phyloP scores from a whole-genome alignment of 2,797 vertebrate genomes.

The Coregonus sp. region DNA sequence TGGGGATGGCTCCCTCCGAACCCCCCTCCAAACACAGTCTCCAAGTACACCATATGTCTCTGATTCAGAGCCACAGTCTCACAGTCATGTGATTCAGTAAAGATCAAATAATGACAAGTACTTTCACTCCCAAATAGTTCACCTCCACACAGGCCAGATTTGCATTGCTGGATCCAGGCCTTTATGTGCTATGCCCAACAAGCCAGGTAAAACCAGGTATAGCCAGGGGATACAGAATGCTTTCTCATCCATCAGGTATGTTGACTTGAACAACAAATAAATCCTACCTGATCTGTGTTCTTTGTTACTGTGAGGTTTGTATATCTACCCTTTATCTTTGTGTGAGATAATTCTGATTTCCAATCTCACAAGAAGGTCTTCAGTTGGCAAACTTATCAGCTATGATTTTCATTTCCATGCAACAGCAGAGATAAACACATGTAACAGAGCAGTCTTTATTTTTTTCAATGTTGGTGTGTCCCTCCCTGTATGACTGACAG shows the following conservation, averaged over 20 bases:
- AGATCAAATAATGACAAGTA: no score
- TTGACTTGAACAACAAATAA: not conserved
- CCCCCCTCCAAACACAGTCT: no score
- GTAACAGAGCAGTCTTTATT: not conserved
- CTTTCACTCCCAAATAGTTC: no score
- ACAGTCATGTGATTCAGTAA: no score
- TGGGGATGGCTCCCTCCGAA: not conserved
- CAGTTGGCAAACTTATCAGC: not conserved
- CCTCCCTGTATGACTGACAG: not conserved
- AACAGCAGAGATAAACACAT: not conserved
- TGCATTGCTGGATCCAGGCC: no score
- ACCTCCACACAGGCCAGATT: no score
- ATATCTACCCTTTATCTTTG: not conserved
- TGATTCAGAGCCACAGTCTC: no score
- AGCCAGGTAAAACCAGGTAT: no score
- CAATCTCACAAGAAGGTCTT: no score
- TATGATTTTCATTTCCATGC: not conserved
- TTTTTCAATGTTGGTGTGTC: not conserved
- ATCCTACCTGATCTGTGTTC: not conserved
- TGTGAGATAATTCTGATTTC: not conserved
- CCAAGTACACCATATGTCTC: no score
- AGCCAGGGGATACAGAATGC: no score
- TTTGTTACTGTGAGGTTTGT: not conserved
- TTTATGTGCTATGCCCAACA: no score
- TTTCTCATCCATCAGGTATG: not conserved